phyloP scores from a whole-genome alignment of 2,113 vertebrate genomes.

The Oxyruncus cristatus region DNA sequence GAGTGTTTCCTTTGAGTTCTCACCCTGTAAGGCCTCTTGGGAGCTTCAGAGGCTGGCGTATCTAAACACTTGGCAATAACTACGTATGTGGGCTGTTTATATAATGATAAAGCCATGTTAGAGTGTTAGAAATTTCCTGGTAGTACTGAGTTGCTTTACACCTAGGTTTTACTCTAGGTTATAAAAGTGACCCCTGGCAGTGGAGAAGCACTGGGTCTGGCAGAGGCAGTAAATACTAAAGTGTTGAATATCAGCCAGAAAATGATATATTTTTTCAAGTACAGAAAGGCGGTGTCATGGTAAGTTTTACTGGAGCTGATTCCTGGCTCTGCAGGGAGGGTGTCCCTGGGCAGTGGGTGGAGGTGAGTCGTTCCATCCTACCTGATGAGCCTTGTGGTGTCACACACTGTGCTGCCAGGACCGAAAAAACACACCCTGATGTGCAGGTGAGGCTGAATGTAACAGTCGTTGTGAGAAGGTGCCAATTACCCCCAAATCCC shows the following conservation, averaged over 20 bases:
- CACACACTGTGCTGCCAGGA: background rate
- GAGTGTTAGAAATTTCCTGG: background rate
- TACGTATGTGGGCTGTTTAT: background rate
- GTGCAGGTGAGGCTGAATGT: background rate
- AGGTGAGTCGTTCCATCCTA: background rate
- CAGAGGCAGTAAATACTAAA: background rate
- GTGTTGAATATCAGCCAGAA: background rate
- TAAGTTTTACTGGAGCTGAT: background rate
- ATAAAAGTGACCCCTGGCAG: background rate
- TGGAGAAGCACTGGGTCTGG: background rate
- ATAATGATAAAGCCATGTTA: background rate
- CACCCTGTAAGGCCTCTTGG: background rate
- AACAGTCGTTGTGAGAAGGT: background rate
- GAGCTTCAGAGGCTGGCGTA: background rate
- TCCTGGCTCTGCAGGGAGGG: background rate
- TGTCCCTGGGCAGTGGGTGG: background rate
- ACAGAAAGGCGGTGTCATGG: background rate
- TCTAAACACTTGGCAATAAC: background rate
- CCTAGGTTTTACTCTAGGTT: background rate
- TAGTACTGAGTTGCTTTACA: background rate
- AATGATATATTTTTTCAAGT: background rate
- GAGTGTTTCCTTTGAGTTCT: slow-evolving; percentile 11
- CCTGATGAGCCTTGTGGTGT: background rate
- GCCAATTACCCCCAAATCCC: background rate
- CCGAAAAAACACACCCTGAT: background rate